phyloP scores from a whole-genome alignment of 2,888 invertebrate species.

The Apamea crenata region DNA sequence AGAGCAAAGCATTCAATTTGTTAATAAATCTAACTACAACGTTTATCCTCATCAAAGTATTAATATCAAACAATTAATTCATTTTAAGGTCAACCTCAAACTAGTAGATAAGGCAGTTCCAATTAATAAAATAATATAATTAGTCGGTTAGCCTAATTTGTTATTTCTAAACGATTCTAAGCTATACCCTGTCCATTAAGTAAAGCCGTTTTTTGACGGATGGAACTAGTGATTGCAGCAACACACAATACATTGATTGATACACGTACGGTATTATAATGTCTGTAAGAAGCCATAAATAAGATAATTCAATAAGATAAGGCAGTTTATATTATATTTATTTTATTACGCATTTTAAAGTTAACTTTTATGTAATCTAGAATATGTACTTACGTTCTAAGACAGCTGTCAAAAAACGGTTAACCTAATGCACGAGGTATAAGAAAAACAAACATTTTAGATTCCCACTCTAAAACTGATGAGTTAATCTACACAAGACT shows the following conservation, averaged over 20 bases:
- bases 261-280: no score
- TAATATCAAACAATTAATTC: background rate
- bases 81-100: constrained; percentile 1
- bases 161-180: background rate
- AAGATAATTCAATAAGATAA: no score
- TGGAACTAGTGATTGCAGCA: no score
- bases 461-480: background rate
- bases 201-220: no score
- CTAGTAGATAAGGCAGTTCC: background rate
- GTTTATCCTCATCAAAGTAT: background rate
- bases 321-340: no score
- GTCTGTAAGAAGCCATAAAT: no score
- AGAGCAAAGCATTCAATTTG: background rate
- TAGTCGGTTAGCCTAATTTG: background rate
- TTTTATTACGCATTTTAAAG: no score
- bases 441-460: background rate
- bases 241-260: no score
- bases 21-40: background rate
- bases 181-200: background rate
- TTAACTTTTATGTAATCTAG: no score
- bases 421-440: no score
- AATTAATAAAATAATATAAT: constrained; percentile 6
- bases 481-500: background rate
- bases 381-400: no score
- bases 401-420: no score